Base-by-base conservation (phyloP, 2,113 vertebrate species). In the Ariopsis seemanni region DNA sequence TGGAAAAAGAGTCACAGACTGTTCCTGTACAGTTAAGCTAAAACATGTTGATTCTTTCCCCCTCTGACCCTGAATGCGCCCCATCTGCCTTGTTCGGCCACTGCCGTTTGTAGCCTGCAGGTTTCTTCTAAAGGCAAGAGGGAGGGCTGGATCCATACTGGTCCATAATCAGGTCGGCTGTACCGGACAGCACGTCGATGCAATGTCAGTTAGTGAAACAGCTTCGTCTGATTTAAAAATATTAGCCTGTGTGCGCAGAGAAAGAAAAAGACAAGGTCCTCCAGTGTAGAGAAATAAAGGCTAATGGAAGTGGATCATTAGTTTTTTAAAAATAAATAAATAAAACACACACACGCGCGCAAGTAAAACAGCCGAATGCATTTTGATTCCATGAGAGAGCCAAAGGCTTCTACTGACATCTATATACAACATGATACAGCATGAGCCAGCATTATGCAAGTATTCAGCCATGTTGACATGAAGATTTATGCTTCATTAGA, bases 151-250 rank as follows among this genome's bases (percentile, higher is more conserved):
- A 89, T 91, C 88, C 83, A 91, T 90, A 84, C n/a, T 30, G 34
- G 71, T 82, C 87, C 83, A 89, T 92, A 88, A 91, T 91, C 89
- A 90, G 88, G 85, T 82, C 52, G 85, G 34, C 77, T 12, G 27
- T 82, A 74, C 87, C 87, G 89, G 91, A 91, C 90, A 86, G 87
- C 74, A 63, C 72, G 85, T 89, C 90, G 84, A 92, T 90, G 80
- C 85, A 82, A 89, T 78, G 75, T 91, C 83, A 91, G 86, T 87
- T 86, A 89, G 90, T 83, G 89, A 91, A 91, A 92, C 82, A 80
- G 87, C 90, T 90, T 77, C 53, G 65, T 74, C 87, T 87, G 86
- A 89, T 90, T 90, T 86, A 74, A 85, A 87, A 91, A 86, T 89
- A 90, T 88, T 90, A 85, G 86, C 77, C 62, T 74, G 78, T 67